Conservation (phyloP, 1,140 invertebrate species). For the Triops cancriformis region DNA sequence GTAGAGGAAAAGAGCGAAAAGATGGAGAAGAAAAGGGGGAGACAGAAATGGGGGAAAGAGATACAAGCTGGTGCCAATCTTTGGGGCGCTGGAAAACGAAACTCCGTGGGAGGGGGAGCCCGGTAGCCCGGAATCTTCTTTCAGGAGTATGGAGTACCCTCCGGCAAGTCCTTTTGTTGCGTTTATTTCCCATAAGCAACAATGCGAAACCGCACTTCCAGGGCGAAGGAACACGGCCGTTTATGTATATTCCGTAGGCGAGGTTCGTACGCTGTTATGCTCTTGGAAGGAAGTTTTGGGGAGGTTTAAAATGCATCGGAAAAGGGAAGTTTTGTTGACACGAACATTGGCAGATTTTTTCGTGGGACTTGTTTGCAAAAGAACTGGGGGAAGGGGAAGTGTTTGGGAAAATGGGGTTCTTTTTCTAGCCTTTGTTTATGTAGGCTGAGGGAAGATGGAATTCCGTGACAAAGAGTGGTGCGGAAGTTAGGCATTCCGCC, state of each 20-base stretch:
- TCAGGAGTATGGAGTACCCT: background rate
- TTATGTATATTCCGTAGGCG: background rate
- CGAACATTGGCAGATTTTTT: background rate
- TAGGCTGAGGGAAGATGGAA: no score
- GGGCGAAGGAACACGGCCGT: background rate
- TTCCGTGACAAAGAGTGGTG: no score
- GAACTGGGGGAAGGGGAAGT: background rate
- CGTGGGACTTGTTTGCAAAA: background rate
- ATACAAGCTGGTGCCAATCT: conserved; percentile 1
- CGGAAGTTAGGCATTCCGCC: no score
- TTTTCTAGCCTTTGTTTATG: no score
- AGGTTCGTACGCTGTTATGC: background rate
- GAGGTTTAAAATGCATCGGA: background rate
- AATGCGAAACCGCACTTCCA: background rate
- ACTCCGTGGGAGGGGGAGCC: background rate
- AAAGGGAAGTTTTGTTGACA: conserved; percentile 1
- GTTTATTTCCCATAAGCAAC: background rate
- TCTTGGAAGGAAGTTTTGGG: background rate
- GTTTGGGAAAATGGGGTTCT: background rate
- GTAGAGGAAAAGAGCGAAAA: background rate
- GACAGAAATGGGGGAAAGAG: background rate
- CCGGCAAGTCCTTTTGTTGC: background rate
- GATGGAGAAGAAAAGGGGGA: background rate
- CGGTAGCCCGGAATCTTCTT: background rate
- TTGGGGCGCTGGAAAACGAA: background rate